Base-by-base conservation (phyloP, 2,113 vertebrate species). In the Cinclus mexicanus region DNA sequence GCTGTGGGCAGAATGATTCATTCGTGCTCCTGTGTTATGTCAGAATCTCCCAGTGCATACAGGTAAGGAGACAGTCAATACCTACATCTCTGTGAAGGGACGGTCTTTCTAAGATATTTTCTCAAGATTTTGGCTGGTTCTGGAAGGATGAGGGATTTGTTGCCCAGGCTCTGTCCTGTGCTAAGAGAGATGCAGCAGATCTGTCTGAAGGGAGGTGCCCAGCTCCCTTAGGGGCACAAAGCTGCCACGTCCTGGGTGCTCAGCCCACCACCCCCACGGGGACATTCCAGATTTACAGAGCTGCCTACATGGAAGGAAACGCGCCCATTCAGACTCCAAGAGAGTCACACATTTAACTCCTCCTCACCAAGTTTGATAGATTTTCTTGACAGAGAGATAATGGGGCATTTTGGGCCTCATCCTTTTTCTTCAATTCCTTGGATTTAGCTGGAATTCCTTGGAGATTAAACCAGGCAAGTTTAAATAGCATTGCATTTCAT, bases 1-100 rank as follows among this genome's bases (percentile, higher is more conserved):
- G 16, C 44, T 20, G 16, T 1, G 7, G 63, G 46, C 57, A 52
- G 65, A 41, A 26, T 33, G 39, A 7, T 31, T 29, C 12, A 0
- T 0, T 0, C 1, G 8, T 39, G 70, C 1, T 39, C 13, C 72
- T 2, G 8, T 1, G 1, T 6, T 3, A 5, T 4, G 25, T 13
- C 60, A 20, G 3, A 10, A 46, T 35, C 41, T 4, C n/a, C 13
- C 31, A 22, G 55, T 1, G 63, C 15, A 1, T 1, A 2, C n/a
- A 12, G 39, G 20, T 2, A 28, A n/a, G 0, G 0, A 53, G 33
- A 2, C 24, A 26, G 49, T 2, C 35, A 5, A 4, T 4, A 2
- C 17, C 4, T 5, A 1, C 3, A 11, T 7, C 59, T 42, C 42
- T 20, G 14, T 12, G 11, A 35, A 39, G 35, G 14, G 17, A 23